Evolutionary conservation across 2,888 invertebrate genomes (phyloP), one percentile per base, ranked within the genome.

Genomic region (Diarsia brunnea): DNA sequence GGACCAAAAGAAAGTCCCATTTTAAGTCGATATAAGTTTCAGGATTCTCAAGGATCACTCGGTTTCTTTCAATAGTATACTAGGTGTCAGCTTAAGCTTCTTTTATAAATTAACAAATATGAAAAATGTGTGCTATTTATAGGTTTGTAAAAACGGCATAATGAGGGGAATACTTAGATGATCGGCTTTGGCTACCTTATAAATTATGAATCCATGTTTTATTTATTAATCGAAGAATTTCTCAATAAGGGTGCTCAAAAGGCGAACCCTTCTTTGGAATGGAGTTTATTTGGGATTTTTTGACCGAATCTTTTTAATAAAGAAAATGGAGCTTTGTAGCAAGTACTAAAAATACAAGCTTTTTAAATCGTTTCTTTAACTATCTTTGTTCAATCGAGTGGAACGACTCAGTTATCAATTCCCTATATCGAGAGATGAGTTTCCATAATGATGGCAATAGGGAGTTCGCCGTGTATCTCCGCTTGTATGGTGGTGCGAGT

Each of bases 401-500:
- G 92, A 94, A 94, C 86, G 93, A 92, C 92, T 91, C 93, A 90
- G 94, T 95, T 95, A 95, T 95, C 95, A 95, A 95, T 95, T 93
- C 92, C 89, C 92, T 93, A 90, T 93, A 94, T 93, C 93, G 94
- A 90, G 92, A 93, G 94, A 95, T 94, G 95, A 95, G 94, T 93
- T 94, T 93, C 92, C 91, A 92, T 95, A 95, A 95, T 94, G 95
- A 95, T 93, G 95, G 94, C 95, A 95, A 95, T 95, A 94, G 91
- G 87, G 90, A 88, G 84, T 91, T 91, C 89, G 78, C 88, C 86
- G 87, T 85, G 76, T 84, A 87, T 85, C 88, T 89, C 83, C 81
- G 86, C 82, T 89, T 87, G 80, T 75, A 68, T 14, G 77, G 75
- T 75, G 85, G 88, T 69, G 7, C 78, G 90, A 92, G 87, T 80